Evolutionary conservation across 2,888 invertebrate genomes (phyloP), one percentile per base, ranked within the genome.

Genomic region (Chalcosyrphus nemorum): DNA sequence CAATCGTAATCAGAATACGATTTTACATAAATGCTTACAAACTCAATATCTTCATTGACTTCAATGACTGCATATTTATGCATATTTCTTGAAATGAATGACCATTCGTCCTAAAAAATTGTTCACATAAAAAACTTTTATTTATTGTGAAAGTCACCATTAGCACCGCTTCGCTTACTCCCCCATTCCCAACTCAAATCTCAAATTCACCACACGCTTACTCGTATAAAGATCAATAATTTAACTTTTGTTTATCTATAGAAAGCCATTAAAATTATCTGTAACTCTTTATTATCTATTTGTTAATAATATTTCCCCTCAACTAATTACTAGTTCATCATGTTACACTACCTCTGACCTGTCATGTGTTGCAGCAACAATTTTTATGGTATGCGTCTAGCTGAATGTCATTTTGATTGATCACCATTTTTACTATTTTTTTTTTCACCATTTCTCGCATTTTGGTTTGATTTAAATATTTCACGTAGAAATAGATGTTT

Each of bases 401-500:
- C 32, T 57, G n/a, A 68, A 63, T 65, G 81, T 70, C 81, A 71
- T 35, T 76, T 76, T 76, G 81, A 81, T 81, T 75, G 76, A 81
- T 81, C 35, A 4, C 76, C 15, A 6, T 50, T 57, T 70, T 63
- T 38, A 41, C 56, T 63, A 21, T 52, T 61, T 43, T 81, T 65
- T 50, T 9, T 19, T 47, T 4, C 19, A 7, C 29, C 43, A n/a
- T n/a, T n/a, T n/a, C 38, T 72, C 52, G 35, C 15, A 24, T 59
- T 54, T 9, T 7, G 29, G 45, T 24, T 32, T 56, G 41, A 68
- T 45, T 68, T 38, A 54, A 61, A 19, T 15, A 11, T 29, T n/a
- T n/a, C 6, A 11, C 6, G 19, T 7, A 47, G 19, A n/a, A 7
- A 7, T 0, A 15, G 21, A 21, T 57, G 38, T 59, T 27, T 24